A percentile compares a stretch with the other conserved stretches of the same genome.
phyloP scores from a whole-genome alignment of 2,797 vertebrate species.

The Esox masquinongy region DNA sequence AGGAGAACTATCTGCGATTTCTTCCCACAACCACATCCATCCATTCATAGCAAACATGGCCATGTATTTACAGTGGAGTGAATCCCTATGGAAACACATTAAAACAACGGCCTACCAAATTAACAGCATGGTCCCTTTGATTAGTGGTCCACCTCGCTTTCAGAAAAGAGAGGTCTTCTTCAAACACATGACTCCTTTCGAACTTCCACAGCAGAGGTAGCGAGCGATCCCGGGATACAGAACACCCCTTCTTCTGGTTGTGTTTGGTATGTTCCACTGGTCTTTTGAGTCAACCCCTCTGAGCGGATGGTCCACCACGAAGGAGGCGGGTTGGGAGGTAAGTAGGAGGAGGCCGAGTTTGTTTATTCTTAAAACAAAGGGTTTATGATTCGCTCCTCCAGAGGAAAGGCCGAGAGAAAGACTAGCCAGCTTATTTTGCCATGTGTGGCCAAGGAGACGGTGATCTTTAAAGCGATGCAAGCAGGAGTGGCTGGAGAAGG shows the following conservation, averaged over 20 bases:
- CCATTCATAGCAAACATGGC: neutral
- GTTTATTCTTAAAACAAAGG: slow-evolving; percentile 61
- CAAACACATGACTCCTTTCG: slow-evolving; percentile 13
- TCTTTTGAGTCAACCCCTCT: slow-evolving; percentile 16
- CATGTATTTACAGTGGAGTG: neutral
- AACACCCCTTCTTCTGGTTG: slow-evolving; percentile 25
- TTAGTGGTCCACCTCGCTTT: neutral
- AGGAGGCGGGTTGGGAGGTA: slow-evolving; percentile 27
- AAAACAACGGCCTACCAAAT: slow-evolving; percentile 8
- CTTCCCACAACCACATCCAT: neutral
- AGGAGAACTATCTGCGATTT: neutral
- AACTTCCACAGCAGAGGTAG: slow-evolving; percentile 15
- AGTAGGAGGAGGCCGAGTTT: slow-evolving; percentile 28
- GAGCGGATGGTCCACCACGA: slow-evolving; percentile 37
- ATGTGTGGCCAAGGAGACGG: slow-evolving; percentile 22
- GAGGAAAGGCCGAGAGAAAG: slow-evolving; percentile 22
- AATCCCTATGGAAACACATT: neutral
- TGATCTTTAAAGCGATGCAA: neutral
- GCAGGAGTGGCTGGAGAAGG: neutral
- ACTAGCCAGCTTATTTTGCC: slow-evolving; percentile 22
- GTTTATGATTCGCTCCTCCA: slow-evolving; percentile 28
- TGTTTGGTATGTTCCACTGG: slow-evolving; percentile 33
- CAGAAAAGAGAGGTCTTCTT: neutral
- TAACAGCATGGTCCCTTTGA: neutral
- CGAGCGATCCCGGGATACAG: neutral